These are phyloP conservation scores for Drosophila athabasca DNA, from an alignment of 1,140 invertebrate species.

Conservation along the genomic window DNA sequence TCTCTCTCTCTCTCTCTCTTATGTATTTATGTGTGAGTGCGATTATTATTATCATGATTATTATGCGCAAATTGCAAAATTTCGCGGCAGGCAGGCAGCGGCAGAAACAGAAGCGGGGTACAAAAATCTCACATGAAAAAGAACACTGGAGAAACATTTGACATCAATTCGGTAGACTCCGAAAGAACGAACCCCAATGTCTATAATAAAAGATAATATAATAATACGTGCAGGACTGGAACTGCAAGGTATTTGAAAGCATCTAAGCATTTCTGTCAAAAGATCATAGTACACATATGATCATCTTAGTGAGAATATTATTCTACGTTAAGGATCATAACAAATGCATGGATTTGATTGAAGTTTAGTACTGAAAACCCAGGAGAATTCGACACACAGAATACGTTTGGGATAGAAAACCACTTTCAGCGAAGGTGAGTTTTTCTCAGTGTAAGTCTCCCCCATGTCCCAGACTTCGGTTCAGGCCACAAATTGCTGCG, in stretches of 20 bases:
- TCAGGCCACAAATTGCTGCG: constrained; percentile 72
- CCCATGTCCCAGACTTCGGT: constrained; percentile 38
- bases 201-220: too few relatives aligned
- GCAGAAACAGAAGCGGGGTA: constrained; percentile 8
- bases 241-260: too few relatives aligned
- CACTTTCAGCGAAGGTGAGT: neutral
- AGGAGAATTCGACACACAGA: too few relatives aligned
- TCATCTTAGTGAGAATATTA: too few relatives aligned
- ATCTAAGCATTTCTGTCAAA: too few relatives aligned
- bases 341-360: neutral
- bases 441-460: constrained; percentile 5
- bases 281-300: too few relatives aligned
- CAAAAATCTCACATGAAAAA: constrained; percentile 14
- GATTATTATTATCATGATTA: constrained; percentile 80
- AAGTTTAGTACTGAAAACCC: neutral
- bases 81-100: constrained; percentile 48
- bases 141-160: constrained; percentile 13
- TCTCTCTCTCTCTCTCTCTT: too few relatives aligned
- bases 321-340: too few relatives aligned
- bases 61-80: constrained; percentile 81
- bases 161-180: neutral
- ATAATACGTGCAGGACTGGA: too few relatives aligned
- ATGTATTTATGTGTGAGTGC: constrained; percentile 33
- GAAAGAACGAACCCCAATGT: too few relatives aligned
- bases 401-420: too few relatives aligned